These are phyloP conservation scores for Nowickia ferox DNA, from an alignment of 2,888 invertebrate species.

Conservation along the genomic window DNA sequence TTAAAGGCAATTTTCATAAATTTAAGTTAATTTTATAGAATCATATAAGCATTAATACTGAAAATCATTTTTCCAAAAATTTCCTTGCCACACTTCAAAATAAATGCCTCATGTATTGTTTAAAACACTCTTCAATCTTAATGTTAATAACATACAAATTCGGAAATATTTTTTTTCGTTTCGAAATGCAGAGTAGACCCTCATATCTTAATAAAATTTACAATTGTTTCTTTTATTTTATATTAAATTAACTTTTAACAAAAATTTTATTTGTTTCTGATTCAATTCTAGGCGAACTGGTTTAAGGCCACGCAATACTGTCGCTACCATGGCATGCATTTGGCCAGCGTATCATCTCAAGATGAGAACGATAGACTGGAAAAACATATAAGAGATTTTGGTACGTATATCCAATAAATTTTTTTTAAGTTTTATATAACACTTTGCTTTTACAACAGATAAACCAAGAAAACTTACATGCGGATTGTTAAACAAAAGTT, in stretches of 20 bases:
- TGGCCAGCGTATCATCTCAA: constrained; percentile 94
- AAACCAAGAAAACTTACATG: constrained; percentile 2
- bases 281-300: constrained; percentile 91
- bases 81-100: too few relatives aligned
- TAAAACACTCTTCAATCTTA: too few relatives aligned
- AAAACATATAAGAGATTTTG: constrained; percentile 94
- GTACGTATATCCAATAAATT: constrained; percentile 83
- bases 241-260: not conserved
- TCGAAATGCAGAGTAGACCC: too few relatives aligned
- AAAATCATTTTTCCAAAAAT: not conserved
- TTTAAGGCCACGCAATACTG: constrained; percentile 96
- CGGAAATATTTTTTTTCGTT: too few relatives aligned
- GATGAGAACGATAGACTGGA: constrained; percentile 95
- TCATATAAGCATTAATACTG: not conserved
- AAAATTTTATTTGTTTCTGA: not conserved
- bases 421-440: not conserved
- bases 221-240: not conserved
- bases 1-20: not conserved
- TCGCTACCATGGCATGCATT: constrained; percentile 95
- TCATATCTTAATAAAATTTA: too few relatives aligned
- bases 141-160: too few relatives aligned
- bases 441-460: not conserved
- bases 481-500: constrained; percentile 17
- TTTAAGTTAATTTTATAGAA: not conserved
- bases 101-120: too few relatives aligned